Conservation (phyloP, 2,113 vertebrate species). For the Phyllostomus discolor region DNA sequence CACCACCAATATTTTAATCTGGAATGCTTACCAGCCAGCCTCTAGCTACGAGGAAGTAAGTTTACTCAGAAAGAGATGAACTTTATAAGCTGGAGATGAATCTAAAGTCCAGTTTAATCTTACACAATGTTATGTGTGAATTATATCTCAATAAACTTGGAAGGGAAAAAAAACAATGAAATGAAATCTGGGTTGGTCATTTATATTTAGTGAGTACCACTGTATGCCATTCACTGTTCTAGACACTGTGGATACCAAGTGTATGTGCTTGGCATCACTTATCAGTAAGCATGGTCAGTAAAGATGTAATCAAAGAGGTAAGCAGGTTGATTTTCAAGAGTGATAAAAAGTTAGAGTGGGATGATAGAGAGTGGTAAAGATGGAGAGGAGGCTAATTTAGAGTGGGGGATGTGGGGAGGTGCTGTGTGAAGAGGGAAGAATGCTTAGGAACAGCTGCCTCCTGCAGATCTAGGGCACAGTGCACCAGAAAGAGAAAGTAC, state of each 20-base stretch:
- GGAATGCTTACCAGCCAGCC: background rate
- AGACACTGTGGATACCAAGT: background rate
- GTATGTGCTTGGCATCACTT: background rate
- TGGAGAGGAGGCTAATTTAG: background rate
- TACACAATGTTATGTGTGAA: background rate
- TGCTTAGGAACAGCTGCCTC: background rate
- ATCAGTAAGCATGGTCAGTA: background rate
- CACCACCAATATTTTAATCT: constrained; percentile 2
- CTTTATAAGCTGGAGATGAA: background rate
- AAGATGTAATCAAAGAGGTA: background rate
- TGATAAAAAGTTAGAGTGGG: background rate
- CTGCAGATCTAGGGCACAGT: background rate
- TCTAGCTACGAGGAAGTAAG: background rate
- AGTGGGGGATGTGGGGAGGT: background rate
- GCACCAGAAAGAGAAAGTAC: background rate
- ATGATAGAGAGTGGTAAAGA: background rate
- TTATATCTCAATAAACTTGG: background rate
- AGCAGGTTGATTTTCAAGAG: background rate
- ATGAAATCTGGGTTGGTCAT: background rate
- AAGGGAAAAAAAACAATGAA: background rate
- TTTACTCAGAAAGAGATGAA: background rate
- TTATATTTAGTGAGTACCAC: background rate
- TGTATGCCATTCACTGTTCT: background rate
- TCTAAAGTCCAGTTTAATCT: background rate
- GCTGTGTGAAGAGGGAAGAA: background rate